Base-by-base conservation (phyloP, 2,797 vertebrate species). In the Rhodeus uyekii region DNA sequence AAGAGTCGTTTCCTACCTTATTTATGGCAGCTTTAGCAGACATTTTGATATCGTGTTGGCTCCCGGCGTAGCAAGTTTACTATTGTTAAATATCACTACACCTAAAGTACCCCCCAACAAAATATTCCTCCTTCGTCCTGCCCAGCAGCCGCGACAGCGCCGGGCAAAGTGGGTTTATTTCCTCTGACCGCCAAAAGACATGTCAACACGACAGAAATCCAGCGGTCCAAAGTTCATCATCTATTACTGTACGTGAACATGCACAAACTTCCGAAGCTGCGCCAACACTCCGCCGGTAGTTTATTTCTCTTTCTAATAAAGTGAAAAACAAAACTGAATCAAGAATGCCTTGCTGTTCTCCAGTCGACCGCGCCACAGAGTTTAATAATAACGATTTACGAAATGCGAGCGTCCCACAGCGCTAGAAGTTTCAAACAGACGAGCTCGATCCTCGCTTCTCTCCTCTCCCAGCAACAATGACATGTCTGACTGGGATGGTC, bases 21-120 rank as follows among this genome's bases (percentile, higher is more conserved):
- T 92, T 95, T 67, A 93, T 89, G 86, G 91, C 92, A 78, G 95
- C 91, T 90, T 96, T 97, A 94, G 96, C 95, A 89, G 96, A 96
- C 96, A 98, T 97, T 93, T 96, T 96, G 92, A 91, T 91, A 91
- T 91, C 89, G 91, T 92, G 89, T 85, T 90, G 89, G 32, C 76
- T 85, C 83, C 75, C 77, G 72, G 83, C 75, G 76, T 60, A 82
- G 84, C 76, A 87, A 80, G 85, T 85, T 84, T 76, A 78, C 50
- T 64, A 63, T 73, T 76, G 81, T 44, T 83, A 71, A 87, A 85
- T 72, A 55, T 78, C 67, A 87, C 87, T 87, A 79, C 88, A 86
- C 89, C 85, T 86, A 83, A 89, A 87, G 58, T 60, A 87, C 89
- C 86, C 81, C 24, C 38, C n/a, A 1, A 87, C 68, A 88, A 90